Evolutionary conservation across 2,113 vertebrate genomes (phyloP).

Genomic region (Labrus mixtus): DNA sequence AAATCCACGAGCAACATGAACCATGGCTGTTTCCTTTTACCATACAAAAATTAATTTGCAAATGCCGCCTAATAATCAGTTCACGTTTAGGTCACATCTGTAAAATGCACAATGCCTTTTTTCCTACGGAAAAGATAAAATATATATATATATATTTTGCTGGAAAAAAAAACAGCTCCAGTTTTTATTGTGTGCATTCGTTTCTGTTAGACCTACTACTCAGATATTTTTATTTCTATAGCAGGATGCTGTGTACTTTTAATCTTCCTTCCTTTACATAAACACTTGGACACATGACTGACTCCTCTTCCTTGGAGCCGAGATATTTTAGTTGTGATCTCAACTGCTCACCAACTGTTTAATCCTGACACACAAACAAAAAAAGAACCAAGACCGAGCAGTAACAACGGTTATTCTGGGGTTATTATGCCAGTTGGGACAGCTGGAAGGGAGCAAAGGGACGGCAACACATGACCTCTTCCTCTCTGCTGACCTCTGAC

Average conservation of each 20-base stretch:
- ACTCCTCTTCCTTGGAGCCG: slow-evolving; percentile 45
- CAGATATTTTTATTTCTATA: neutral
- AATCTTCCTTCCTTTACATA: slow-evolving; percentile 74
- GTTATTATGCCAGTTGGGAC: slow-evolving; percentile 46
- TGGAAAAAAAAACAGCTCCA: too few relatives aligned
- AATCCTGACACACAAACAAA: slow-evolving; percentile 25
- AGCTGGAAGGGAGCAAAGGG: slow-evolving; percentile 27
- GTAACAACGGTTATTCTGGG: slow-evolving; percentile 54
- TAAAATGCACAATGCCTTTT: neutral
- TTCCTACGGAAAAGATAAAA: too few relatives aligned
- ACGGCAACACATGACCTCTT: slow-evolving; percentile 12
- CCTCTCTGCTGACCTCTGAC: slow-evolving; percentile 8
- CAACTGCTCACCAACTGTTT: slow-evolving; percentile 17
- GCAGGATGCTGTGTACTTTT: slow-evolving; percentile 1
- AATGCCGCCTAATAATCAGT: too few relatives aligned
- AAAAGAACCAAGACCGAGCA: slow-evolving; percentile 7
- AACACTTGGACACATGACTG: slow-evolving; percentile 37
- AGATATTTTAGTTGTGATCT: slow-evolving; percentile 64
- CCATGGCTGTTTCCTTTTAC: too few relatives aligned
- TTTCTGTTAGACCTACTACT: neutral
- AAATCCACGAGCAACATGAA: too few relatives aligned
- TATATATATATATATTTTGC: neutral
- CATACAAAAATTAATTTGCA: too few relatives aligned
- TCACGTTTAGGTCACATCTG: too few relatives aligned
- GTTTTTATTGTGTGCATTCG: neutral